Conservation (phyloP, 2,113 vertebrate species). For the Erythrolamprus reginae region DNA sequence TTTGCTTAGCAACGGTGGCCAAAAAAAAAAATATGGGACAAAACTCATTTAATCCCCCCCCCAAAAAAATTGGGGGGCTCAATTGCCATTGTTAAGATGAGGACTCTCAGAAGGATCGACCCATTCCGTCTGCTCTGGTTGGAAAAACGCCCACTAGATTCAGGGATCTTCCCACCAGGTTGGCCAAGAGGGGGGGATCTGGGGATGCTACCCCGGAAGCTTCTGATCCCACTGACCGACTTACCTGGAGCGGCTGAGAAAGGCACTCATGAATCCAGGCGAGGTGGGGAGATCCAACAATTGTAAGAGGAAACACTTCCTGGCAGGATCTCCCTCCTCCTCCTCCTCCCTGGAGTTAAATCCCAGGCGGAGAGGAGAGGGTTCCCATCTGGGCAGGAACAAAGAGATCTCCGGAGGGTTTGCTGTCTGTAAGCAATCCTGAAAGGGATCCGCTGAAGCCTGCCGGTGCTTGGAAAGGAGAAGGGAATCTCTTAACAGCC, state of each 20-base stretch:
- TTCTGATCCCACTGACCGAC: not conserved
- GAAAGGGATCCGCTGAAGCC: not conserved
- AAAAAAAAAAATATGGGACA: not conserved
- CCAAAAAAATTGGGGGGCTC: too few relatives aligned
- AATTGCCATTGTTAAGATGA: not conserved
- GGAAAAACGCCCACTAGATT: accelerated
- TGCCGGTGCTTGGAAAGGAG: accelerated
- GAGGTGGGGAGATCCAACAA: constrained; percentile 10
- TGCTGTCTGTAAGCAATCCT: accelerated
- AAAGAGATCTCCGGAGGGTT: not conserved
- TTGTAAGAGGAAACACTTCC: not conserved
- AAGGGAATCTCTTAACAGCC: not conserved
- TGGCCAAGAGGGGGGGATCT: not conserved
- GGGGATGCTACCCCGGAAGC: not conserved
- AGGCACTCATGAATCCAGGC: constrained; percentile 40
- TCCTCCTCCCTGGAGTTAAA: not conserved
- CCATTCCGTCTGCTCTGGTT: not conserved
- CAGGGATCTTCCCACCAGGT: not conserved
- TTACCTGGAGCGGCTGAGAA: constrained; percentile 59
- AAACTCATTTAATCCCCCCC: too few relatives aligned
- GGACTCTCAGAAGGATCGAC: not conserved
- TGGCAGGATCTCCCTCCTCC: not conserved
- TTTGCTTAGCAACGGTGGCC: not conserved
- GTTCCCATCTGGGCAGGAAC: not conserved
- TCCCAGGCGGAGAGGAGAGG: not conserved